Evolutionary conservation across 2,888 invertebrate species (phyloP).

Genomic region (Phyto melanocephala): DNA sequence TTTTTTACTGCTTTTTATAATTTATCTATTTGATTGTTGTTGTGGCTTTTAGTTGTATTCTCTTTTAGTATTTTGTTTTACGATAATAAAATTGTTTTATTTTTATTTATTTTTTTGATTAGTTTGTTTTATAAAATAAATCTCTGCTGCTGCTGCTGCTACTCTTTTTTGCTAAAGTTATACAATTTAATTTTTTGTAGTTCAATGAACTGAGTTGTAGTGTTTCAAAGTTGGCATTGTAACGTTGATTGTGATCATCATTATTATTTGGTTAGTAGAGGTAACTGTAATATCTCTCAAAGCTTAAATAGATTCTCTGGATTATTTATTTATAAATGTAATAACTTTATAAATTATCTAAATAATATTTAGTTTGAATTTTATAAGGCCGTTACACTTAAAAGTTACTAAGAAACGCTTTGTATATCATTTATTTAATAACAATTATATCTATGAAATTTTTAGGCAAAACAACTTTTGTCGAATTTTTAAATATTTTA

Average conservation of each 20-base stretch:
- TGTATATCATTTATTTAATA: no score
- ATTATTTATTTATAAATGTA: slow-evolving; percentile 6
- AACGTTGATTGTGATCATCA: neutral
- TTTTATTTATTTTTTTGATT: neutral
- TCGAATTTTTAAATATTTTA: no score
- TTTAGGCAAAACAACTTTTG: neutral
- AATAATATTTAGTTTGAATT: neutral
- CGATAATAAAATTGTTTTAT: slow-evolving; percentile 27
- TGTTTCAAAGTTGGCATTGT: neutral
- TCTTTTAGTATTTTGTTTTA: slow-evolving; percentile 14
- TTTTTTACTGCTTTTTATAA: slow-evolving; percentile 36
- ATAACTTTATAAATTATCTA: neutral
- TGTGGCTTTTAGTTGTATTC: slow-evolving; percentile 20
- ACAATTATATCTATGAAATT: no score
- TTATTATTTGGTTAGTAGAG: neutral
- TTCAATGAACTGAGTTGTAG: slow-evolving; percentile 32
- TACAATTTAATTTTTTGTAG: slow-evolving; percentile 40
- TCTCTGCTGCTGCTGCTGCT: neutral
- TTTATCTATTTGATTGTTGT: slow-evolving; percentile 8
- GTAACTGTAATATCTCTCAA: neutral
- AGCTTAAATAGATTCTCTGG: neutral
- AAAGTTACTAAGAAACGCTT: no score
- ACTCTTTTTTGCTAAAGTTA: neutral
- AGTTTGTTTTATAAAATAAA: slow-evolving; percentile 29
- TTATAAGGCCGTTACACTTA: neutral